phyloP scores from a whole-genome alignment of 2,888 invertebrate genomes.

The Eledona agricola region DNA sequence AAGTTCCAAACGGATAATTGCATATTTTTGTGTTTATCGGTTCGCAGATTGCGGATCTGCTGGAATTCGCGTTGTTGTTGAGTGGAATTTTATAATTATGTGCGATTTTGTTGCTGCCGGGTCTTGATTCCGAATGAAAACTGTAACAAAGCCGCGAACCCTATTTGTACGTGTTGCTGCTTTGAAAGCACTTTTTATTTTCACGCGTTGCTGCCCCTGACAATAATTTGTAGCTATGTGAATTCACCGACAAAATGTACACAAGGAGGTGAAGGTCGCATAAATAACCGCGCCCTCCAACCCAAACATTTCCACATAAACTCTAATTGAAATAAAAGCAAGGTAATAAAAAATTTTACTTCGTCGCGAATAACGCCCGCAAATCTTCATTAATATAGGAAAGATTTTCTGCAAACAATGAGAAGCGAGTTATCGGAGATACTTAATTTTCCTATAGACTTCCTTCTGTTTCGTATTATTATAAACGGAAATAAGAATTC shows the following conservation, averaged over 20 bases:
- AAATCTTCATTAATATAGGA: constrained; percentile 10
- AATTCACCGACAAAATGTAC: background rate
- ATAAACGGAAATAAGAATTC: constrained; percentile 6
- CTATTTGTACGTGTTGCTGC: too few species aligned
- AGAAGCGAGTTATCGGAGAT: background rate
- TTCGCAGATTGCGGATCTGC: background rate
- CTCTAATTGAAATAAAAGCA: constrained; percentile 22
- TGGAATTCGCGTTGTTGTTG: constrained; percentile 16
- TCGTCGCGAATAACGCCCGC: constrained; percentile 1
- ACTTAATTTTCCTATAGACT: background rate
- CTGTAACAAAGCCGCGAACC: too few species aligned
- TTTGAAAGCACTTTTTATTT: too few species aligned
- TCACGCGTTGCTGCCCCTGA: too few species aligned
- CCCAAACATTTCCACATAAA: constrained; percentile 16
- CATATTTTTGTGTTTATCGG: constrained; percentile 1
- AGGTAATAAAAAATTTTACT: constrained; percentile 12
- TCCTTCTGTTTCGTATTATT: constrained; percentile 5
- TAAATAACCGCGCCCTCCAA: constrained; percentile 18
- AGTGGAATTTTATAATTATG: too few species aligned
- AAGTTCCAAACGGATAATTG: background rate
- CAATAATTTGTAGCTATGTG: too few species aligned
- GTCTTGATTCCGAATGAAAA: too few species aligned
- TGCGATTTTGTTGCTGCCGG: too few species aligned
- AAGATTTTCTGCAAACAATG: constrained; percentile 3
- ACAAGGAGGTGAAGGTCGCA: constrained; percentile 10